These are phyloP conservation scores for Malacoraja senta DNA, from an alignment of 2,797 vertebrate genomes.

Conservation along the genomic window DNA sequence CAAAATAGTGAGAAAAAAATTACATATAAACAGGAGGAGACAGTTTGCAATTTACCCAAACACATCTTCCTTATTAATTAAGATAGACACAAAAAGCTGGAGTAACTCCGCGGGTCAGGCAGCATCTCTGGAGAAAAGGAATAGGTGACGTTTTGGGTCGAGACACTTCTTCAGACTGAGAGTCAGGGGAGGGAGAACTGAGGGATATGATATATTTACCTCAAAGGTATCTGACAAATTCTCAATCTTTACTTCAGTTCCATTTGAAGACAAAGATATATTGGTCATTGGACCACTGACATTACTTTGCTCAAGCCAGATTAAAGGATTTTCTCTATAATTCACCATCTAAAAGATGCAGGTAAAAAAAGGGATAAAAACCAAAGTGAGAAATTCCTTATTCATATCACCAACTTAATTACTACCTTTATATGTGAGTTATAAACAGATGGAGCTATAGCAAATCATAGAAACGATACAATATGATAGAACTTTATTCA, in stretches of 20 bases:
- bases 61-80: not conserved
- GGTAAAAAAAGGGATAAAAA: not conserved
- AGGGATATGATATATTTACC: not conserved
- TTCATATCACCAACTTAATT: not conserved
- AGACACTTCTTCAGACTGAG: no score
- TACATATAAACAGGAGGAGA: not conserved
- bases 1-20: not conserved
- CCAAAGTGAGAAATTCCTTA: not conserved
- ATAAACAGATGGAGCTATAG: not conserved
- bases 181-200: no score
- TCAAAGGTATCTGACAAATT: not conserved
- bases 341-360: conserved; percentile 8
- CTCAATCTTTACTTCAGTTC: not conserved
- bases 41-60: not conserved
- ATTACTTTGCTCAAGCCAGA: not conserved
- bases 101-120: no score
- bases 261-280: conserved; percentile 8
- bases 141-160: no score
- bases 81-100: no score
- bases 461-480: not conserved
- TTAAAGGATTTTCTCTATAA: not conserved
- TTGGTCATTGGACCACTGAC: not conserved
- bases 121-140: no score
- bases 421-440: not conserved
- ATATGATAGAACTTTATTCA: no score